Evolutionary conservation across 92 coral and sea anemone genomes (phyloP).

Genomic region (Porites divaricata): DNA sequence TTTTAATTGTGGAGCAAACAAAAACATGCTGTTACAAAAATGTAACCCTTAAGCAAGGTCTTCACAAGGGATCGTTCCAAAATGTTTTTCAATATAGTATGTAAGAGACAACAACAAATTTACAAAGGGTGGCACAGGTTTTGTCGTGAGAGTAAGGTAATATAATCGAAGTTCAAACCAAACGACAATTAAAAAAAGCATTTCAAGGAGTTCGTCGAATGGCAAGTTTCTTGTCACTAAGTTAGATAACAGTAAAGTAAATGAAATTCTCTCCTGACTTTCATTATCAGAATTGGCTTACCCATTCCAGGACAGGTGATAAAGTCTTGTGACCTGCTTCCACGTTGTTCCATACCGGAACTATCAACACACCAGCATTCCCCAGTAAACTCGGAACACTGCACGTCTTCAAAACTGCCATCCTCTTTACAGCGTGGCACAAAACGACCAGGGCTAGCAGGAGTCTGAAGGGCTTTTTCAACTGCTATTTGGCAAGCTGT

Average conservation of each 20-base stretch:
- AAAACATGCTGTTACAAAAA: too few species aligned
- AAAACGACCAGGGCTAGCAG: slow-evolving; percentile 56
- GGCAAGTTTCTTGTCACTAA: too few species aligned
- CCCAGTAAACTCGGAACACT: slow-evolving; percentile 64
- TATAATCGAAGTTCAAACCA: too few species aligned
- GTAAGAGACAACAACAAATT: too few species aligned
- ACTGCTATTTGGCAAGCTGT: slow-evolving; percentile 72
- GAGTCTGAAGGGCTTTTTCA: slow-evolving; percentile 55
- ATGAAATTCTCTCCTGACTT: background rate
- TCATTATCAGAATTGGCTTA: slow-evolving; percentile 13
- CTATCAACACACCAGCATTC: slow-evolving; percentile 92
- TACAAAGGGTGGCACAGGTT: too few species aligned
- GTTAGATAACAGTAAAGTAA: too few species aligned
- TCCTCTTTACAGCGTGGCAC: slow-evolving; percentile 78
- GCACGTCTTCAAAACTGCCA: slow-evolving; percentile 79
- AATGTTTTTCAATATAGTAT: too few species aligned
- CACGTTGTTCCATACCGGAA: slow-evolving; percentile 67
- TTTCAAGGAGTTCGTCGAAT: too few species aligned
- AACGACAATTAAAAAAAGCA: too few species aligned
- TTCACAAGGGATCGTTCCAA: too few species aligned
- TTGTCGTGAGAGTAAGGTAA: too few species aligned
- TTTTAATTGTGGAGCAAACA: background rate
- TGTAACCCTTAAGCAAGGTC: too few species aligned
- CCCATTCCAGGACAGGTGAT: slow-evolving; percentile 78
- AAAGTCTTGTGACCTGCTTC: slow-evolving; percentile 77